These are phyloP conservation scores for Conus canariensis DNA, from an alignment of 2,888 invertebrate species.

Conservation along the genomic window DNA sequence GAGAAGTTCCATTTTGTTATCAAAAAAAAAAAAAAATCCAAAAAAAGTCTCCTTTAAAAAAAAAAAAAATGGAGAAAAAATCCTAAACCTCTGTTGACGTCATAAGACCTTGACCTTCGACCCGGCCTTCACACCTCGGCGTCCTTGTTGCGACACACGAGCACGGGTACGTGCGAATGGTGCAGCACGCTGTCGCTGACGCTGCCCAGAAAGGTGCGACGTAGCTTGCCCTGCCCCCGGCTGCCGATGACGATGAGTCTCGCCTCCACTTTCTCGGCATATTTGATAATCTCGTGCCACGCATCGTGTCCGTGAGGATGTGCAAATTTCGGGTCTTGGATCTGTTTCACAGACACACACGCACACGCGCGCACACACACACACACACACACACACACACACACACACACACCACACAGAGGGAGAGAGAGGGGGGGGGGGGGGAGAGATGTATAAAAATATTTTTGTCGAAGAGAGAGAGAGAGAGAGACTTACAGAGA, in stretches of 20 bases:
- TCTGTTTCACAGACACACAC: conserved; percentile 15
- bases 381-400: neutral
- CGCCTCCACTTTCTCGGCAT: conserved; percentile 48
- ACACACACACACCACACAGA: neutral
- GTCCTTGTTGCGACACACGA: conserved; percentile 49
- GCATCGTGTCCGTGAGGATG: conserved; percentile 47
- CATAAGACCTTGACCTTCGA: neutral
- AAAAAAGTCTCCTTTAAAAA: neutral
- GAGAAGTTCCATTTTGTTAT: no score
- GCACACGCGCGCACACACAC: neutral
- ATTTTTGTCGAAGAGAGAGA: neutral
- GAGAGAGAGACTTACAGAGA: neutral
- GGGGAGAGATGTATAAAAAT: neutral
- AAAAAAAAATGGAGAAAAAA: neutral
- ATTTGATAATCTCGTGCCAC: conserved; percentile 54
- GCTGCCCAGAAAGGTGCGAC: conserved; percentile 49
- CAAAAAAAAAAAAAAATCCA: no score
- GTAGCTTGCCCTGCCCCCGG: conserved; percentile 50
- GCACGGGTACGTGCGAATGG: conserved; percentile 49
- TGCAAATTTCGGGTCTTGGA: conserved; percentile 49
- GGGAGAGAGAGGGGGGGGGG: no score
- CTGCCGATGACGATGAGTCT: conserved; percentile 51
- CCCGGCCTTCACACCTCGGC: conserved; percentile 17
- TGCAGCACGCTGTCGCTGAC: conserved; percentile 52
- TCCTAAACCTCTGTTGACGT: neutral